Evolutionary conservation across 2,113 vertebrate species (phyloP).

Genomic region (Ctenomys sociabilis): DNA sequence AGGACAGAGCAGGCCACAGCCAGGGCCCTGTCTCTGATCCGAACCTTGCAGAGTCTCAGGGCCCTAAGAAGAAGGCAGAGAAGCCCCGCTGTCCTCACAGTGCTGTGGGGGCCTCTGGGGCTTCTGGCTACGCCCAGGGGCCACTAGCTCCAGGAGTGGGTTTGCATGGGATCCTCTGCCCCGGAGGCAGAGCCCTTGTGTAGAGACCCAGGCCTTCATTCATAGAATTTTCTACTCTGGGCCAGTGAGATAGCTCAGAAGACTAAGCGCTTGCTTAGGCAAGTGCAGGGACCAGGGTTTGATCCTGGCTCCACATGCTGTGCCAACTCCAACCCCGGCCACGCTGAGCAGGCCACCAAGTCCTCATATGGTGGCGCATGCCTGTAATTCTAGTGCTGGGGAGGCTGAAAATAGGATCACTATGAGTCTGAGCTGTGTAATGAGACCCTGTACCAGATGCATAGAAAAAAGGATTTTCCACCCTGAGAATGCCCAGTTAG

Average conservation of each 20-base stretch:
- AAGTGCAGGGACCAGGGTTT: too few relatives aligned
- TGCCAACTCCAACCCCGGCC: too few relatives aligned
- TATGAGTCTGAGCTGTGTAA: too few relatives aligned
- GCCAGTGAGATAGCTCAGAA: too few relatives aligned
- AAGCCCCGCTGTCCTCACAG: neutral
- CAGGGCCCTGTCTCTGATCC: neutral
- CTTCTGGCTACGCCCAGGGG: neutral
- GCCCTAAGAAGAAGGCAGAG: neutral
- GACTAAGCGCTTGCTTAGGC: too few relatives aligned
- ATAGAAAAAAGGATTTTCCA: neutral
- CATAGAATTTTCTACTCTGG: neutral
- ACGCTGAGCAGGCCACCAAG: too few relatives aligned
- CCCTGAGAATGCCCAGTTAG: neutral
- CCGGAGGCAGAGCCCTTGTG: fast-evolving
- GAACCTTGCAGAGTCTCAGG: neutral
- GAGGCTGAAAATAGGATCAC: too few relatives aligned
- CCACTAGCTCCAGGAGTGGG: neutral
- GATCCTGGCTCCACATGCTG: too few relatives aligned
- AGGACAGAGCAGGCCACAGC: neutral
- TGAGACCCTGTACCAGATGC: too few relatives aligned
- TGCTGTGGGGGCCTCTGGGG: neutral
- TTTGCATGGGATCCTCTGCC: neutral
- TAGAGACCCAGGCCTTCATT: neutral
- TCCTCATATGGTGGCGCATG: too few relatives aligned
- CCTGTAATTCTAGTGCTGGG: too few relatives aligned